Percentiles rank a stretch among this genome's conserved stretches.
phyloP scores from a whole-genome alignment of 1,140 invertebrate genomes.

The Drosophila azteca region DNA sequence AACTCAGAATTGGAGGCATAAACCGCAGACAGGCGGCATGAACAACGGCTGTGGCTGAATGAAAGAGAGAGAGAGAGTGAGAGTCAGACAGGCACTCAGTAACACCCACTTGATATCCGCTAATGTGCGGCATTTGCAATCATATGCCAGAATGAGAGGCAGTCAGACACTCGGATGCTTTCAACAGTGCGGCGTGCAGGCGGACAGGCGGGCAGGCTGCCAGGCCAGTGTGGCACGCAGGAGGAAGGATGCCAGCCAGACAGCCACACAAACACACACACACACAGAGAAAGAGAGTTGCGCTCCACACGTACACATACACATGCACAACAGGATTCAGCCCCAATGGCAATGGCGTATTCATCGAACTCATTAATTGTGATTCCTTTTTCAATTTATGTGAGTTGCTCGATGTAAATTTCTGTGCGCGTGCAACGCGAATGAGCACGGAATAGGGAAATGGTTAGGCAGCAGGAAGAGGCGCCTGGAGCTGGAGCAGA shows the following conservation, averaged over 20 bases:
- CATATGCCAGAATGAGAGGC: constrained; percentile 68
- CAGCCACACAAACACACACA: constrained; percentile 21
- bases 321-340: constrained; percentile 13
- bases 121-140: constrained; percentile 82
- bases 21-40: constrained; percentile 51
- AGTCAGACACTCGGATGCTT: constrained; percentile 46
- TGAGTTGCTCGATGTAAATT: constrained; percentile 62
- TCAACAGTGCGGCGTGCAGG: constrained; percentile 18
- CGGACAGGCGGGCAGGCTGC: constrained; percentile 8
- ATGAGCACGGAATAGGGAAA: constrained; percentile 6
- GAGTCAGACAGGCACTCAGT: constrained; percentile 69
- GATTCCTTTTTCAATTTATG: constrained; percentile 79
- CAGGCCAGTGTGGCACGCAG: constrained; percentile 3
- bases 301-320: constrained; percentile 12
- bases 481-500: neutral
- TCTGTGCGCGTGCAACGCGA: constrained; percentile 40
- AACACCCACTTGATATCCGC: constrained; percentile 82
- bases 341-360: constrained; percentile 59
- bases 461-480: constrained; percentile 12
- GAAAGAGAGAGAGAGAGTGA: neutral
- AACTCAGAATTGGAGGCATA: constrained; percentile 17
- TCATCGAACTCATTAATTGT: constrained; percentile 82
- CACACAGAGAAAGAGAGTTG: neutral
- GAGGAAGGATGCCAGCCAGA: constrained; percentile 42
- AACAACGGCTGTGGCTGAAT: constrained; percentile 14